Percentiles rank a stretch among this genome's conserved stretches.
phyloP scores from a whole-genome alignment of 2,888 invertebrate genomes.

The Sarcophaga subvicina region DNA sequence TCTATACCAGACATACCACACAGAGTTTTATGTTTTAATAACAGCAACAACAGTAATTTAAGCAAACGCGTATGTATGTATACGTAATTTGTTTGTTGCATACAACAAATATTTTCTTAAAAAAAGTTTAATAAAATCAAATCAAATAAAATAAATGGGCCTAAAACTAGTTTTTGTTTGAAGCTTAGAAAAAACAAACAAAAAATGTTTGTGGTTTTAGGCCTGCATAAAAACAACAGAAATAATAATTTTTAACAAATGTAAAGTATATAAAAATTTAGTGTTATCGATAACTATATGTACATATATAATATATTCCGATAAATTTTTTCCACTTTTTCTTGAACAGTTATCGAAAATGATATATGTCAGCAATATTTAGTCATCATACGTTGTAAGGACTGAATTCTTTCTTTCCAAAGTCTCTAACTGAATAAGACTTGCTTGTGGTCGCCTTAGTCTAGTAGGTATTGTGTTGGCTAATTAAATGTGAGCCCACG shows the following conservation, averaged over 20 bases:
- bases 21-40: background rate
- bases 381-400: no score
- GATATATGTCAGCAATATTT: no score
- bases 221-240: background rate
- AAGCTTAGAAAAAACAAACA: background rate
- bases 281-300: background rate
- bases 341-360: background rate
- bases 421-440: no score
- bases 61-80: slow-evolving; percentile 7
- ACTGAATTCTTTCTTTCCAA: no score
- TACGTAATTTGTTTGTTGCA: slow-evolving; percentile 1
- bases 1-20: background rate
- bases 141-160: background rate
- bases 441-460: no score
- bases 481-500: no score
- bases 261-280: background rate
- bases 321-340: background rate
- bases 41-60: background rate
- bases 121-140: background rate
- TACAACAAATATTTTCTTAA: slow-evolving; percentile 1
- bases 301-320: slow-evolving; percentile 7
- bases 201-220: background rate
- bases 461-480: no score
- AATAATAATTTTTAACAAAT: background rate
- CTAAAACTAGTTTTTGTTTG: background rate